Conservation (phyloP, 2,888 invertebrate species). For the Muscina levida region DNA sequence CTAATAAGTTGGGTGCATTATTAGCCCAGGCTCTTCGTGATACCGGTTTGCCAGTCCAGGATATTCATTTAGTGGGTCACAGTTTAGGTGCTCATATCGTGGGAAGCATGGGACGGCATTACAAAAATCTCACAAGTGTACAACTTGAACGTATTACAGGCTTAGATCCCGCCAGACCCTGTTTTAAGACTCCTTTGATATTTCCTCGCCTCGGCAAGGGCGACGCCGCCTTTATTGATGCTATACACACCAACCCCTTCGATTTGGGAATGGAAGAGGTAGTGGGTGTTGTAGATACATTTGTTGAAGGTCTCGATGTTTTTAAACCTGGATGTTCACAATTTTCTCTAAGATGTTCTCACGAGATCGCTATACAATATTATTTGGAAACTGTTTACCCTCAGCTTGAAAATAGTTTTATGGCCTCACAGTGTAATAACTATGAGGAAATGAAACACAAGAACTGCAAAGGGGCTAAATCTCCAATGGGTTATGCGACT, state of each 20-base stretch:
- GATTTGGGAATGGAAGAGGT: conserved; percentile 76
- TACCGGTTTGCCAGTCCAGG: conserved; percentile 70
- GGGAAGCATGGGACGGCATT: conserved; percentile 75
- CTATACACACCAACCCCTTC: conserved; percentile 77
- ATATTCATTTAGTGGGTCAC: conserved; percentile 78
- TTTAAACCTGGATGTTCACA: conserved; percentile 73
- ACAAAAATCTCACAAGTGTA: conserved; percentile 70
- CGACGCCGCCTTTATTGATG: conserved; percentile 77
- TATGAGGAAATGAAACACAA: not conserved
- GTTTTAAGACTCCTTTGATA: conserved; percentile 76
- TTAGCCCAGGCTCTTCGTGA: conserved; percentile 72
- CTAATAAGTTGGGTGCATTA: conserved; percentile 74
- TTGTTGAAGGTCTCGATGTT: conserved; percentile 74
- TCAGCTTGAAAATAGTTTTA: conserved; percentile 76
- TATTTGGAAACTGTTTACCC: conserved; percentile 76
- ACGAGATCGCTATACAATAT: conserved; percentile 74
- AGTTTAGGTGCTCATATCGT: conserved; percentile 78
- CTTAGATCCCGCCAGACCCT: conserved; percentile 79
- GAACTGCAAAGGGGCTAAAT: not conserved
- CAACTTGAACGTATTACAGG: conserved; percentile 76
- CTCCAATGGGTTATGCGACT: not conserved
- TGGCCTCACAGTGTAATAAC: conserved; percentile 59
- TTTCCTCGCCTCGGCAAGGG: conserved; percentile 75
- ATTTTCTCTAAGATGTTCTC: conserved; percentile 72
- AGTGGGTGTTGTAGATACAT: conserved; percentile 77